Evolutionary conservation across 2,888 invertebrate species (phyloP), one percentile per base, ranked within the genome.

Genomic region (Spicauda simplicius): DNA sequence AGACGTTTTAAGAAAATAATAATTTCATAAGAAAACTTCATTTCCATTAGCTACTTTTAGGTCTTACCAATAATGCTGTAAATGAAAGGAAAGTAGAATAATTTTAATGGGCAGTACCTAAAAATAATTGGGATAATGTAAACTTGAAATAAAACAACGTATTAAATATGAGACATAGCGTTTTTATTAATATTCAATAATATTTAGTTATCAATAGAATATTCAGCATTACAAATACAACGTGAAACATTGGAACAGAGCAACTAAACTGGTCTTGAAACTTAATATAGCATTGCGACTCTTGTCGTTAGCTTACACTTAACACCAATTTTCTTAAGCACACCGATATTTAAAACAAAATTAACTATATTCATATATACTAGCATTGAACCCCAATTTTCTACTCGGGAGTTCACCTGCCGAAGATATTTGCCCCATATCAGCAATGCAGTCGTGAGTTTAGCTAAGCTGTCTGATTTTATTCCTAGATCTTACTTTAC

Each of bases 211-310:
- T 91, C 83, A 82, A 92, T 93, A 93, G 89, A 93, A 92, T 92
- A 93, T 91, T 86, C 81, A 91, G 91, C 91, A 91, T 90, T 91
- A 92, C 88, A 92, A 92, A 92, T 91, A 93, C 91, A 93, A 93
- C 92, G 85, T 87, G 87, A 91, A 93, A 91, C 86, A 88, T 90
- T 88, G 77, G 82, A 90, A 90, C 82, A 85, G 84, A 81, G 93
- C 93, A 92, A 93, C 85, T 83, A 80, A 90, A 86, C 80, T 75
- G 81, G 81, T 83, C 85, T 84, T 82, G 72, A 91, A 91, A 91
- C 92, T 90, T 91, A 91, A 91, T 90, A 90, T 76, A 87, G 85
- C 88, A 25, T 82, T 84, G 87, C 87, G 84, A 86, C 85, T 79
- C 79, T 79, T 73, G 80, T 83, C 71, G 80, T 79, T 83, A 86